Conservation (phyloP, 2,797 vertebrate genomes). For the Sphenopsis melanotis region DNA sequence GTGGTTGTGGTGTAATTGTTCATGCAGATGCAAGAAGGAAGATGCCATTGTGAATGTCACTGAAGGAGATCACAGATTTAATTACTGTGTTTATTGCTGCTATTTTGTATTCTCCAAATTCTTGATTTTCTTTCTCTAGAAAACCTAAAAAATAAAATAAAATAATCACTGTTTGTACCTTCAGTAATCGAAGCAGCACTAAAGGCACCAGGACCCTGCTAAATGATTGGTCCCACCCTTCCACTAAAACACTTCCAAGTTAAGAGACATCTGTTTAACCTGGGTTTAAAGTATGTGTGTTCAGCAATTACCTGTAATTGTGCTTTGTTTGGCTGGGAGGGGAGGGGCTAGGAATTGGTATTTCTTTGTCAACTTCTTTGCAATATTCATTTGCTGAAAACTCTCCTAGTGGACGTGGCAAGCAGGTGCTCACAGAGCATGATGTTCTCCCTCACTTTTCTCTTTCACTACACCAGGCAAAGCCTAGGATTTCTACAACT, state of each 20-base stretch:
- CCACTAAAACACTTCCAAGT: background rate
- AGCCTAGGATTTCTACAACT: background rate
- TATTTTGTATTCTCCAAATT: slow-evolving; percentile 3
- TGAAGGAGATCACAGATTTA: slow-evolving; percentile 7
- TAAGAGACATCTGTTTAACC: background rate
- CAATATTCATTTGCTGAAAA: background rate
- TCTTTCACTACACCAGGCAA: background rate
- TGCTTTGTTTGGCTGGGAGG: background rate
- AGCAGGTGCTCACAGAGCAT: background rate
- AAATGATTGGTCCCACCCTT: background rate
- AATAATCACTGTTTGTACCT: background rate
- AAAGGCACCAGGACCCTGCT: background rate
- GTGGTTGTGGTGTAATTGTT: background rate
- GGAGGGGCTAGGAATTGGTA: background rate
- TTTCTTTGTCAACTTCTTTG: background rate
- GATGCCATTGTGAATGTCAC: background rate
- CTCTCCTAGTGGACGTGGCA: background rate
- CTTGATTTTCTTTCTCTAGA: background rate
- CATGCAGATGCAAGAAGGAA: background rate
- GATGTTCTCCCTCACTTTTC: background rate
- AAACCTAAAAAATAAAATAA: background rate
- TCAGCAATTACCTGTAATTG: background rate
- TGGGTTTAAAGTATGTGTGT: background rate
- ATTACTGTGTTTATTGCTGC: slow-evolving; percentile 9
- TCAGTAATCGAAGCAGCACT: background rate